A percentile compares a stretch with the other conserved stretches of the same genome.
Evolutionary conservation across 2,888 invertebrate genomes (phyloP).

Genomic region (Liposcelis brunnea): DNA sequence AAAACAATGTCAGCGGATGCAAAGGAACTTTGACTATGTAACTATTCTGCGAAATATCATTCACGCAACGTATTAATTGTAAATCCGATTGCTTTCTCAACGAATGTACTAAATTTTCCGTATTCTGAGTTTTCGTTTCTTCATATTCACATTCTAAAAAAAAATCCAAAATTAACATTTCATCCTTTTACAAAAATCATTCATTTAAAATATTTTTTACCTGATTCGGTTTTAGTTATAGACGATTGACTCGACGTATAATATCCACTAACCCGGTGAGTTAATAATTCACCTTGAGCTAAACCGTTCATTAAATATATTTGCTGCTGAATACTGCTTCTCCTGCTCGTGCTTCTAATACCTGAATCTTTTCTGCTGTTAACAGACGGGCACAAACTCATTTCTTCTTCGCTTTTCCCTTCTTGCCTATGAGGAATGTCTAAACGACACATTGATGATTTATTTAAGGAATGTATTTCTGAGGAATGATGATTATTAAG

Average conservation of each 20-base stretch:
- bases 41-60: constrained; percentile 62
- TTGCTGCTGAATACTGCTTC: constrained; percentile 70
- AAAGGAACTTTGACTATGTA: constrained; percentile 78
- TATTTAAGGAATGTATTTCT: constrained; percentile 3
- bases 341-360: constrained; percentile 65
- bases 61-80: constrained; percentile 50
- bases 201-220: neutral
- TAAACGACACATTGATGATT: neutral
- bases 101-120: constrained; percentile 30
- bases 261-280: constrained; percentile 72
- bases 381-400: constrained; percentile 56
- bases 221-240: constrained; percentile 23
- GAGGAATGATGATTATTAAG: neutral
- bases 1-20: constrained; percentile 62
- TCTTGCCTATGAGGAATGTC: neutral
- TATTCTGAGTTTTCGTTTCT: too few species aligned
- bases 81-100: constrained; percentile 76
- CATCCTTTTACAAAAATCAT: neutral
- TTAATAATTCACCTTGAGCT: constrained; percentile 45
- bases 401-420: constrained; percentile 32
- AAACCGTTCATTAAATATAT: constrained; percentile 44
- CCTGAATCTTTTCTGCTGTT: constrained; percentile 80
- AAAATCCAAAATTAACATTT: too few species aligned
- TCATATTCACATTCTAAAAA: too few species aligned
- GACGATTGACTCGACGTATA: constrained; percentile 72